Evolutionary conservation across 2,113 vertebrate genomes (phyloP).

Genomic region (Neomonachus schauinslandi): DNA sequence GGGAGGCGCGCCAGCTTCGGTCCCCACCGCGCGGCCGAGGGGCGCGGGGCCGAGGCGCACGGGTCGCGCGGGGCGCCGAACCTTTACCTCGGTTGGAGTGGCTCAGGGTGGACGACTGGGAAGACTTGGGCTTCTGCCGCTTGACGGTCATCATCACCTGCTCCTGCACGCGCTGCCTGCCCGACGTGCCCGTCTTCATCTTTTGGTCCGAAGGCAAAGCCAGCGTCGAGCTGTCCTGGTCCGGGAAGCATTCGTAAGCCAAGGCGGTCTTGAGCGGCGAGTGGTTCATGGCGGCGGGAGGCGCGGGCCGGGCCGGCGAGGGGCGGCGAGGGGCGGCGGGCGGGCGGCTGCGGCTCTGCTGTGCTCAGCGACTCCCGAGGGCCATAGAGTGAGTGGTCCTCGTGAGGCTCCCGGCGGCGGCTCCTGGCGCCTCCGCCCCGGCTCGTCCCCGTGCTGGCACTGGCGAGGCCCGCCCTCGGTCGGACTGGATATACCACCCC

Average conservation of each 20-base stretch:
- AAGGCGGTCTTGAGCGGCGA: slow-evolving; percentile 89
- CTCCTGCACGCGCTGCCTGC: slow-evolving; percentile 88
- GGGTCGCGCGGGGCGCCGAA: fast-evolving
- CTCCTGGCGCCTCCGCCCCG: slow-evolving; percentile 74
- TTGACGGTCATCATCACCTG: slow-evolving; percentile 90
- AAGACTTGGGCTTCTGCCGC: slow-evolving; percentile 87
- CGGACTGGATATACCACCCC: slow-evolving; percentile 89
- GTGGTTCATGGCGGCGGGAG: slow-evolving; percentile 84
- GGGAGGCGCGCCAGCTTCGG: too few species aligned
- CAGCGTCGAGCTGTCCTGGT: slow-evolving; percentile 88
- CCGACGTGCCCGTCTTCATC: slow-evolving; percentile 87
- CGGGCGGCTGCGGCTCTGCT: not conserved
- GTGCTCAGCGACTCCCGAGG: slow-evolving; percentile 62
- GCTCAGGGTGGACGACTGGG: slow-evolving; percentile 83
- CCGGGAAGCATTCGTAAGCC: slow-evolving; percentile 87
- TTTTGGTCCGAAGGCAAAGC: slow-evolving; percentile 89
- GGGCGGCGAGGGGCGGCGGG: not conserved
- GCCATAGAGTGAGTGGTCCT: slow-evolving; percentile 53
- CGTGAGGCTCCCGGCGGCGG: slow-evolving; percentile 59
- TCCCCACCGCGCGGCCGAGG: fast-evolving
- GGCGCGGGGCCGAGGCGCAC: not conserved
- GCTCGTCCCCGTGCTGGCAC: slow-evolving; percentile 74
- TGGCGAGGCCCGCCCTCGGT: slow-evolving; percentile 87
- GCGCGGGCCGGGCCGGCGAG: not conserved
- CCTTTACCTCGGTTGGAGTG: slow-evolving; percentile 88